phyloP scores from a whole-genome alignment of 2,113 vertebrate species.

The Globicephala melas region DNA sequence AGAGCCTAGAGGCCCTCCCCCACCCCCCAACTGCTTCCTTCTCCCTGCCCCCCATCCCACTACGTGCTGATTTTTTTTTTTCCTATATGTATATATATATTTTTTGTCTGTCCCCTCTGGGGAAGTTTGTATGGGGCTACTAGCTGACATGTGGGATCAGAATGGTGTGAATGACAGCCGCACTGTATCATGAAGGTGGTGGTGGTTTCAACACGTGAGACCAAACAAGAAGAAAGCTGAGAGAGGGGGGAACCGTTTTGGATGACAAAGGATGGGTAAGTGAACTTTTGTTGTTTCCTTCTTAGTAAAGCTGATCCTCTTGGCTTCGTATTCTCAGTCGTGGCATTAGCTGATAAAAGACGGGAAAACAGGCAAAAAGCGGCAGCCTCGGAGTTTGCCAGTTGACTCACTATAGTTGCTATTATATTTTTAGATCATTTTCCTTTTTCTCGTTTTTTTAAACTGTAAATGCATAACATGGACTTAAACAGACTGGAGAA shows the following conservation, averaged over 20 bases:
- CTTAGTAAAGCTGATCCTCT: constrained; percentile 69
- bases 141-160: constrained; percentile 76
- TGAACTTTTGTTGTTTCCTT: constrained; percentile 84
- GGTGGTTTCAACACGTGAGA: constrained; percentile 75
- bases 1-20: constrained; percentile 80
- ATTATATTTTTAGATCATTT: constrained; percentile 77
- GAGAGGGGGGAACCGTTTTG: constrained; percentile 64
- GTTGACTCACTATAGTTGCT: constrained; percentile 77
- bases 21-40: constrained; percentile 59
- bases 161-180: constrained; percentile 79
- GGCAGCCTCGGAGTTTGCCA: constrained; percentile 75
- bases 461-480: constrained; percentile 39
- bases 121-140: constrained; percentile 82
- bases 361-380: constrained; percentile 57
- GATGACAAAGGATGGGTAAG: constrained; percentile 85
- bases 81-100: not conserved
- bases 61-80: constrained; percentile 49
- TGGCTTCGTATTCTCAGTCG: constrained; percentile 43
- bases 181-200: constrained; percentile 81
- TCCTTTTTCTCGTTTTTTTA: constrained; percentile 58
- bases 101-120: constrained; percentile 77
- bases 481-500: constrained; percentile 29
- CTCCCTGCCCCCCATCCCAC: constrained; percentile 71
- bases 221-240: constrained; percentile 67
- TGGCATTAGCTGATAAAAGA: constrained; percentile 63